Evolutionary conservation across 2,888 invertebrate genomes (phyloP), one percentile per base, ranked within the genome.

Genomic region (Apotomis capreana): DNA sequence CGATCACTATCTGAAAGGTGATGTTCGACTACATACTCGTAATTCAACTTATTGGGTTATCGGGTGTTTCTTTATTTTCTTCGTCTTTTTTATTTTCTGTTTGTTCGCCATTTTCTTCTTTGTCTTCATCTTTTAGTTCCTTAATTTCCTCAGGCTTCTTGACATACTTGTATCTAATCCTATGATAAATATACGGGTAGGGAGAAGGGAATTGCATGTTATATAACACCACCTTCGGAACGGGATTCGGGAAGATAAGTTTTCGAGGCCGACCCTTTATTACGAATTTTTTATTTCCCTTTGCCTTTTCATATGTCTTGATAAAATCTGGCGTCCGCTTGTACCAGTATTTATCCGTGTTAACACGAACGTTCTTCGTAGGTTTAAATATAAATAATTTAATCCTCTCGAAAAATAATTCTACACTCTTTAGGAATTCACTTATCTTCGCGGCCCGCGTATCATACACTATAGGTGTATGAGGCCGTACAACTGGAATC

Each of bases 281-380:
- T 26, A 65, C 0, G 3, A 65, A 57, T 9, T 15, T 57, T 46
- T 65, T 65, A 65, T 55, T 57, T 55, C 12, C 57, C 15, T 26
- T n/a, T 3, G 65, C 65, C 8, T 36, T 57, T 36, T 46, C 46
- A 46, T 65, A 65, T 12, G 15, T 3, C n/a, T 57, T 36, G 10
- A 44, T 3, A 46, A 46, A 65, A 9, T 55, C 36, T 0, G 4
- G 5, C 46, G 57, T 36, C 6, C 36, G 44, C 36, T n/a, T 65
- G 65, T n/a, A 65, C 65, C 65, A 65, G 44, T 44, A n/a, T 57
- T 10, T 65, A 57, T 65, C 65, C n/a, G 65, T 65, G 44, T 57
- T 57, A n/a, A 57, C 26, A n/a, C 65, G 65, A 36, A 26, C 65
- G 26, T 65, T 65, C 46, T 36, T 65, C 5, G 2, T 65, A 46